A percentile compares a stretch with the other conserved stretches of the same genome.
Conservation (phyloP, 2,888 invertebrate genomes). For the Luperina nickerlii region DNA sequence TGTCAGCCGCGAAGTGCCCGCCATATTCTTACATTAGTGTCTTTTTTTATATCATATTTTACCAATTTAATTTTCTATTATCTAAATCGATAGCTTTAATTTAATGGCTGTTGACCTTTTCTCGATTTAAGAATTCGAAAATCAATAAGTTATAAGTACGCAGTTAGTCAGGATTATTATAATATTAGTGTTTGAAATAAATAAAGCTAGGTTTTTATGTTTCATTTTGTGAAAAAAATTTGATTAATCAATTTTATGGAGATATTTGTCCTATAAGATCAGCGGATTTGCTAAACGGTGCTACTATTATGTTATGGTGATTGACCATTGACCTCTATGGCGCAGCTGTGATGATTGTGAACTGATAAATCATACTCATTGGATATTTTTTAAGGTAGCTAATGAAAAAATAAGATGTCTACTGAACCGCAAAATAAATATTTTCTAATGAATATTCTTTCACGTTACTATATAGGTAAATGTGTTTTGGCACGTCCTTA, state of each 20-base stretch:
- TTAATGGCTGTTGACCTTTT: slow-evolving; percentile 71
- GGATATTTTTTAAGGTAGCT: neutral
- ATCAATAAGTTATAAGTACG: slow-evolving; percentile 61
- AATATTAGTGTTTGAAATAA: slow-evolving; percentile 25
- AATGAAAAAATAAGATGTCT: neutral
- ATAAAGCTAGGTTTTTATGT: slow-evolving; percentile 16
- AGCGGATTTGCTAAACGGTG: slow-evolving; percentile 11
- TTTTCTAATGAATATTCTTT: neutral
- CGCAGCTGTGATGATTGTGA: slow-evolving; percentile 10
- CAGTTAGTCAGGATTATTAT: slow-evolving; percentile 42
- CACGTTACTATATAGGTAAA: neutral
- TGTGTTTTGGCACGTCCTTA: neutral
- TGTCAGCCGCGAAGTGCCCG: slow-evolving; percentile 59
- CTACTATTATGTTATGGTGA: slow-evolving; percentile 12
- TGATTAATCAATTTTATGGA: slow-evolving; percentile 45
- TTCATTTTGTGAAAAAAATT: slow-evolving; percentile 52
- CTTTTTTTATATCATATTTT: slow-evolving; percentile 20
- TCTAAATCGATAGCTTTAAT: slow-evolving; percentile 53
- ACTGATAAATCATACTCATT: neutral
- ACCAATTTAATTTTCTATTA: slow-evolving; percentile 47
- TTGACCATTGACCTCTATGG: slow-evolving; percentile 49
- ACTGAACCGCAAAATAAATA: neutral
- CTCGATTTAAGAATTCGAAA: slow-evolving; percentile 40
- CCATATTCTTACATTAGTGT: slow-evolving; percentile 45
- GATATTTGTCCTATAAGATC: slow-evolving; percentile 40